Percentiles rank a stretch among this genome's conserved stretches.
phyloP scores from a whole-genome alignment of 2,113 vertebrate species.

The Mustela nigripes region DNA sequence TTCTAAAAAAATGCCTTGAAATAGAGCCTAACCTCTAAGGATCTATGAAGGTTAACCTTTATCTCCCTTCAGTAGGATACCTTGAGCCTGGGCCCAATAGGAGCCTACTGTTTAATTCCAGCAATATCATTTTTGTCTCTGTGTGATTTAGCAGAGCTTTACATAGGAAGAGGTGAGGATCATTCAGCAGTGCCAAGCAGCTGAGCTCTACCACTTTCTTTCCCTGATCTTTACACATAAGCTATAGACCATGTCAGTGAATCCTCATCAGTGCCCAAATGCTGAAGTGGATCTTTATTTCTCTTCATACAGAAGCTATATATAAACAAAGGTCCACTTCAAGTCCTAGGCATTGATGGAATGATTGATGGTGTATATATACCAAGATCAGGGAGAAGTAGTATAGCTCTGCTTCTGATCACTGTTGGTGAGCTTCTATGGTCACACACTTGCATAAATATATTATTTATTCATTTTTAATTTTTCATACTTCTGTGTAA shows the following conservation, averaged over 20 bases:
- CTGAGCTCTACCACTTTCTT: background rate
- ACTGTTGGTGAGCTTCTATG: background rate
- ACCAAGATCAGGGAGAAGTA: background rate
- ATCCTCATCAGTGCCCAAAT: background rate
- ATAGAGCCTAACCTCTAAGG: background rate
- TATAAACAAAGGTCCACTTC: constrained; percentile 8
- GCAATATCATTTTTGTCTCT: background rate
- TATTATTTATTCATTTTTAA: background rate
- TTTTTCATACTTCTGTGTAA: background rate
- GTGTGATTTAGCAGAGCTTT: constrained; percentile 26
- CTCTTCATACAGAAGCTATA: background rate
- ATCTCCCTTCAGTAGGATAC: background rate
- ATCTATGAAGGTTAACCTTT: background rate
- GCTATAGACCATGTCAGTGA: background rate
- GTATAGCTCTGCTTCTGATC: background rate
- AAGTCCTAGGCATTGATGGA: background rate
- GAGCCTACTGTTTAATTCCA: background rate
- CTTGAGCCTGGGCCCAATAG: background rate
- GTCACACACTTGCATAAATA: background rate
- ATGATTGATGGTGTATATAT: background rate
- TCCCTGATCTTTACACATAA: background rate
- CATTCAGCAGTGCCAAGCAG: background rate
- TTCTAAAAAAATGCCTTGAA: constrained; percentile 30
- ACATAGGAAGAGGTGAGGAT: background rate
- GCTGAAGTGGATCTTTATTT: background rate